A percentile compares a stretch with the other conserved stretches of the same genome.
Evolutionary conservation across 2,888 invertebrate genomes (phyloP).

Genomic region (Erannis defoliaria): DNA sequence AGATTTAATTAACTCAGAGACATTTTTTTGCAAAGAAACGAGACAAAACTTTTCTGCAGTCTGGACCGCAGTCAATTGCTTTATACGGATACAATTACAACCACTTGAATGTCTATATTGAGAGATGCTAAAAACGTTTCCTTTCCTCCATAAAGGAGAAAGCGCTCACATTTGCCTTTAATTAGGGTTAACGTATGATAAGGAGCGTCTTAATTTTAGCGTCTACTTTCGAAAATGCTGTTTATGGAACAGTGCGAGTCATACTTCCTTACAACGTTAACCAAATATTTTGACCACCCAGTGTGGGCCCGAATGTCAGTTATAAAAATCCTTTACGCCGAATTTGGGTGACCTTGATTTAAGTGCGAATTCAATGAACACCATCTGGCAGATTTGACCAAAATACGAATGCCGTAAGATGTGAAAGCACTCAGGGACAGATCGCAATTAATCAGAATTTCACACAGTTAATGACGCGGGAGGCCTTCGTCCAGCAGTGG

Average conservation of each 20-base stretch:
- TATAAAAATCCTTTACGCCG: constrained; percentile 19
- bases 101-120: constrained; percentile 8
- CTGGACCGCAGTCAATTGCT: not conserved
- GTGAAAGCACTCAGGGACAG: not conserved
- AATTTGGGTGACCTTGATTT: constrained; percentile 26
- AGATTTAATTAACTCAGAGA: constrained; percentile 29
- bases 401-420: constrained; percentile 35
- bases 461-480: constrained; percentile 16
- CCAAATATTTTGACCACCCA: constrained; percentile 27
- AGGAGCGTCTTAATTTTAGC: constrained; percentile 31
- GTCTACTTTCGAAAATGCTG: constrained; percentile 27
- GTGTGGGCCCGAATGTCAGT: constrained; percentile 5
- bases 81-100: constrained; percentile 17
- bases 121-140: constrained; percentile 5
- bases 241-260: constrained; percentile 17
- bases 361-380: constrained; percentile 30
- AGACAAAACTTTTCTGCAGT: constrained; percentile 3
- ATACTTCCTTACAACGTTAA: constrained; percentile 14
- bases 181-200: constrained; percentile 23
- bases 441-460: constrained; percentile 2
- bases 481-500: no score
- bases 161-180: constrained; percentile 21
- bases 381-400: constrained; percentile 26
- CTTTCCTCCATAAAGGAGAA: constrained; percentile 20
- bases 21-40: constrained; percentile 14